phyloP scores from a whole-genome alignment of 37 sponge, comb jelly and placozoan genomes.

The Ianthella basta region DNA sequence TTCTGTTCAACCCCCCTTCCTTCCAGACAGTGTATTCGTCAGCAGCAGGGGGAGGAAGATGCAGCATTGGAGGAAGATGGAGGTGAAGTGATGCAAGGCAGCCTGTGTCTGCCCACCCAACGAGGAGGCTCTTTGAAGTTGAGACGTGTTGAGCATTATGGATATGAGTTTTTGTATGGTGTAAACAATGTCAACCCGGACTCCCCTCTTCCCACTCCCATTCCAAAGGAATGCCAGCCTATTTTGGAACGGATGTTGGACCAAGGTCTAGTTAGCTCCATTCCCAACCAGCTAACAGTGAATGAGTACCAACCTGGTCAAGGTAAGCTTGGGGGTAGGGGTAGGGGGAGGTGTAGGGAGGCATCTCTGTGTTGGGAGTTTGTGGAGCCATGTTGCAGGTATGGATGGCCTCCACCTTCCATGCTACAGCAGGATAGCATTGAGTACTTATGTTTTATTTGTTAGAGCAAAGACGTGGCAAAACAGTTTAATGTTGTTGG shows the following conservation, averaged over 20 bases:
- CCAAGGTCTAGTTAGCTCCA: conserved; percentile 3
- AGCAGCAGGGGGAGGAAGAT: not conserved
- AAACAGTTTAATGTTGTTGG: no score
- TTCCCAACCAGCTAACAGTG: conserved; percentile 90
- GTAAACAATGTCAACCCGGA: conserved; percentile 73
- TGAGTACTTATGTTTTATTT: no score
- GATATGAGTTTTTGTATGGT: conserved; percentile 87
- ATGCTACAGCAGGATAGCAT: no score
- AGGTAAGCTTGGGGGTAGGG: conserved; percentile 44
- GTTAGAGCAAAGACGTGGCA: no score
- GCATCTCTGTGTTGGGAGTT: not conserved
- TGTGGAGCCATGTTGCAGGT: no score
- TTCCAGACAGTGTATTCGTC: no score
- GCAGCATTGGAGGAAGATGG: no score
- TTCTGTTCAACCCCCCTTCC: conserved; percentile 1
- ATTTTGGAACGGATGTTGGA: conserved; percentile 50
- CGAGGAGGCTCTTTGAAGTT: conserved; percentile 51
- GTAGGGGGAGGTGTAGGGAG: not conserved
- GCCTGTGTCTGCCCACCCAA: not conserved
- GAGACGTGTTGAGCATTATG: conserved; percentile 80
- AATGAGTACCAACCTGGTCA: conserved; percentile 90
- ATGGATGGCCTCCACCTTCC: no score
- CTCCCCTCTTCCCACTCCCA: conserved; percentile 65
- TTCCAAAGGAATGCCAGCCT: conserved; percentile 56
- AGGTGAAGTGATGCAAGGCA: not conserved